These are phyloP conservation scores for Gobiocypris rarus DNA, from an alignment of 2,113 vertebrate genomes.

Conservation along the genomic window DNA sequence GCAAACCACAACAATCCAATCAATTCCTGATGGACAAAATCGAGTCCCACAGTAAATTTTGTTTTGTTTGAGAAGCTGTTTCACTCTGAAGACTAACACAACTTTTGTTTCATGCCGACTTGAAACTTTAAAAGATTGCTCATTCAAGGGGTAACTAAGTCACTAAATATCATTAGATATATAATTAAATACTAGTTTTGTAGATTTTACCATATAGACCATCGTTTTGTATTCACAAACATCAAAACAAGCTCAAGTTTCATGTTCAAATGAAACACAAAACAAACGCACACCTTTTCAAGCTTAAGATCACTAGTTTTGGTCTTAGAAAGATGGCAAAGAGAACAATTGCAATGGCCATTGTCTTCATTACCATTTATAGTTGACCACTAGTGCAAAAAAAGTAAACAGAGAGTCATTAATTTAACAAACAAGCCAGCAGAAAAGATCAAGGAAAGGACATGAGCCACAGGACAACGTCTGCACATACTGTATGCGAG, in stretches of 20 bases:
- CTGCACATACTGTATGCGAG: constrained; percentile 20
- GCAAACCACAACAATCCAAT: no score
- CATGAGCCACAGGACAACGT: background rate
- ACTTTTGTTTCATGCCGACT: no score
- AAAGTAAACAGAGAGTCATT: background rate
- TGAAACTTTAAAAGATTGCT: background rate
- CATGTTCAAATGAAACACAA: background rate
- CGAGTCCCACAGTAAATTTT: no score
- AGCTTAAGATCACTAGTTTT: background rate
- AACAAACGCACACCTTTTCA: background rate
- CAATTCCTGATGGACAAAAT: no score
- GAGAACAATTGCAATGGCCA: constrained; percentile 33
- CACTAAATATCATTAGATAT: background rate
- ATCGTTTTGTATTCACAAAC: background rate
- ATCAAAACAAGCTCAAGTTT: background rate
- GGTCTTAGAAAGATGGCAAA: constrained; percentile 1
- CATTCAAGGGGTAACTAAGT: background rate
- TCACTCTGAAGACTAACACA: no score
- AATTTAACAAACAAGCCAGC: constrained; percentile 3
- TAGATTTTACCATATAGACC: background rate
- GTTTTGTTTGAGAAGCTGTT: no score
- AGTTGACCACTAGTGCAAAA: background rate
- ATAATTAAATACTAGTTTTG: background rate
- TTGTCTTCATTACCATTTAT: background rate
- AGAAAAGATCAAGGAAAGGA: constrained; percentile 33